Evolutionary conservation across 1,140 invertebrate species (phyloP).

Genomic region (Megathymus violae): DNA sequence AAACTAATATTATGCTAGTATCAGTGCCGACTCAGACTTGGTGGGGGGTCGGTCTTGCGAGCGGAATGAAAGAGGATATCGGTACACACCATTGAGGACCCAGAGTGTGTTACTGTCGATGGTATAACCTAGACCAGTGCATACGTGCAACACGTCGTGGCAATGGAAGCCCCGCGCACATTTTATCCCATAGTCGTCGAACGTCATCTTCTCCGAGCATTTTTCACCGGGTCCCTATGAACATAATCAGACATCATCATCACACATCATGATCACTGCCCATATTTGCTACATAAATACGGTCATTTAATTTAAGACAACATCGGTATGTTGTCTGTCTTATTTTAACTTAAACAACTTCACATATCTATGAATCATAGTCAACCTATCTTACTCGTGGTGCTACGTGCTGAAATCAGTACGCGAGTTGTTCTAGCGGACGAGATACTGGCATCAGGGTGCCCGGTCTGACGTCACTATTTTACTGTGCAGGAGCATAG

Average conservation of each 20-base stretch:
- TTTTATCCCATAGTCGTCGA: slow-evolving; percentile 62
- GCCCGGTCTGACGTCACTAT: too few relatives aligned
- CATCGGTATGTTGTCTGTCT: too few relatives aligned
- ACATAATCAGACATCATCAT: slow-evolving; percentile 3
- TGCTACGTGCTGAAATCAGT: too few relatives aligned
- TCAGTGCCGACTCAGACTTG: slow-evolving; percentile 32
- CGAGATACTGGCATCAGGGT: too few relatives aligned
- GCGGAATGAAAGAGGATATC: slow-evolving; percentile 36
- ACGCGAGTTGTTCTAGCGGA: too few relatives aligned
- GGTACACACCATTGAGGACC: slow-evolving; percentile 44
- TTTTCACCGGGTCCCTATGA: slow-evolving; percentile 64
- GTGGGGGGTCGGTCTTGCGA: slow-evolving; percentile 14
- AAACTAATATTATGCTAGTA: slow-evolving; percentile 28
- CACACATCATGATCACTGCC: too few relatives aligned
- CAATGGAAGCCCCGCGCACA: slow-evolving; percentile 68
- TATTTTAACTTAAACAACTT: too few relatives aligned
- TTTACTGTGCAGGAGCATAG: too few relatives aligned
- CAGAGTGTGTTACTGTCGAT: slow-evolving; percentile 52
- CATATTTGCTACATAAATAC: too few relatives aligned
- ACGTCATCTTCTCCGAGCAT: slow-evolving; percentile 68
- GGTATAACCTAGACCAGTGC: slow-evolving; percentile 55
- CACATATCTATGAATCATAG: too few relatives aligned
- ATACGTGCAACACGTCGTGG: slow-evolving; percentile 54
- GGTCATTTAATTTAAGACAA: too few relatives aligned
- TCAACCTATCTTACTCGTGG: too few relatives aligned